A percentile compares a stretch with the other conserved stretches of the same genome.
Evolutionary conservation across 2,888 invertebrate genomes (phyloP).

Genomic region (Dasysyrphus albostriatus): DNA sequence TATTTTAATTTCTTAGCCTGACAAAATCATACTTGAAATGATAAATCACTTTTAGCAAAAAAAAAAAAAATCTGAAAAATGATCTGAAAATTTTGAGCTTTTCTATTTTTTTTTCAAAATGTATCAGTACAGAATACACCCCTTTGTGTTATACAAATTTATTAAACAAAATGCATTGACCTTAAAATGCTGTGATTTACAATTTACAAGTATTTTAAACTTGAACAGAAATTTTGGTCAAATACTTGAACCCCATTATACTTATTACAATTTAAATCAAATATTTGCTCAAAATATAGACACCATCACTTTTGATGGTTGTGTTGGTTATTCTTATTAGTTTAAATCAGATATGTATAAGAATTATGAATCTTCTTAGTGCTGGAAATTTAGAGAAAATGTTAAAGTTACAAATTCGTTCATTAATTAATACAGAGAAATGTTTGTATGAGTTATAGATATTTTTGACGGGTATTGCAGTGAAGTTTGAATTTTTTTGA

Average conservation of each 20-base stretch:
- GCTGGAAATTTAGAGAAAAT: background rate
- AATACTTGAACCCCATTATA: background rate
- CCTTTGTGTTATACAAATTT: background rate
- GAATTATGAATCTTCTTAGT: background rate
- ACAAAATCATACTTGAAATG: background rate
- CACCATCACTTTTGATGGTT: background rate
- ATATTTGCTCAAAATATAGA: slow-evolving; percentile 5
- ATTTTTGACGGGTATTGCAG: no score
- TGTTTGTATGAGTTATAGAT: background rate
- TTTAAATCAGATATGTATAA: background rate
- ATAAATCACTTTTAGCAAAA: background rate
- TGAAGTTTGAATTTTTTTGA: no score
- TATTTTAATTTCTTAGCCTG: background rate
- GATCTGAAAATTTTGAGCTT: no score
- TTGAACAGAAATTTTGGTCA: slow-evolving; percentile 1
- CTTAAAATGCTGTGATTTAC: slow-evolving; percentile 7
- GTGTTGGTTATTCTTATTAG: slow-evolving; percentile 2
- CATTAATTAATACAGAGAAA: background rate
- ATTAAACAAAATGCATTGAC: slow-evolving; percentile 5
- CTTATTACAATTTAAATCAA: background rate
- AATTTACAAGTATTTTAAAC: background rate
- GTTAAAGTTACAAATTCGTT: background rate
- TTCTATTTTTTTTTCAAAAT: background rate
- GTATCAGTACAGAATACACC: background rate
- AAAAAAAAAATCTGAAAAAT: no score